phyloP scores from a whole-genome alignment of 2,797 vertebrate genomes.

The Mus spretus region DNA sequence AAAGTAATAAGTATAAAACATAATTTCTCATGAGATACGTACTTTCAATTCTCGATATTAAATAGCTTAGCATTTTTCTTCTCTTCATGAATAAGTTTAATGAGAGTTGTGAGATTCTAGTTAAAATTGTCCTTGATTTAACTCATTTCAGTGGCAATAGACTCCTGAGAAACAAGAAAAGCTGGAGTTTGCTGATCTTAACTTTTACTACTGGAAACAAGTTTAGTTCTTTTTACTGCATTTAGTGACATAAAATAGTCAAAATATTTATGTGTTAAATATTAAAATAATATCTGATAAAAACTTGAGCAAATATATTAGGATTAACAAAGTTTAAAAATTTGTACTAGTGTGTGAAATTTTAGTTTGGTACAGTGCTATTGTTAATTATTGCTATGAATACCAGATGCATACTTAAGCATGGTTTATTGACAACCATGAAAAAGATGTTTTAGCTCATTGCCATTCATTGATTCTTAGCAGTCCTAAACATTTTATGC shows the following conservation, averaged over 20 bases:
- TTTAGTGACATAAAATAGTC: background rate
- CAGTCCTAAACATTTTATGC: background rate
- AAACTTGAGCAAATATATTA: background rate
- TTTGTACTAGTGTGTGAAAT: background rate
- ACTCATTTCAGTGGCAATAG: background rate
- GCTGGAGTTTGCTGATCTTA: background rate
- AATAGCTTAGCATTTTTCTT: background rate
- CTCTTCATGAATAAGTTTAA: conserved; percentile 41
- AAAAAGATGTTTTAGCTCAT: background rate
- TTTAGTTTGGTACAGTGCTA: background rate
- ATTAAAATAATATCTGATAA: background rate
- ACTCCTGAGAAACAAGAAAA: background rate
- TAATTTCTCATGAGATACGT: background rate
- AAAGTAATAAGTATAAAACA: conserved; percentile 51
- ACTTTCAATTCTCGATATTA: background rate
- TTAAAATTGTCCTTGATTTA: conserved; percentile 8
- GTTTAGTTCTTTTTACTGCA: conserved; percentile 6
- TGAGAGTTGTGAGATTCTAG: conserved; percentile 32
- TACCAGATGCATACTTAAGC: background rate
- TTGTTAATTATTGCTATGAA: conserved; percentile 30
- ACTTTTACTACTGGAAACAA: conserved; percentile 49
- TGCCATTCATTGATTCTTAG: background rate
- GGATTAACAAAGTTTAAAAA: background rate
- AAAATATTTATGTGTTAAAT: conserved; percentile 12
- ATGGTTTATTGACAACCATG: background rate